Evolutionary conservation across 2,113 vertebrate genomes (phyloP).

Genomic region (Thalassoma bifasciatum): DNA sequence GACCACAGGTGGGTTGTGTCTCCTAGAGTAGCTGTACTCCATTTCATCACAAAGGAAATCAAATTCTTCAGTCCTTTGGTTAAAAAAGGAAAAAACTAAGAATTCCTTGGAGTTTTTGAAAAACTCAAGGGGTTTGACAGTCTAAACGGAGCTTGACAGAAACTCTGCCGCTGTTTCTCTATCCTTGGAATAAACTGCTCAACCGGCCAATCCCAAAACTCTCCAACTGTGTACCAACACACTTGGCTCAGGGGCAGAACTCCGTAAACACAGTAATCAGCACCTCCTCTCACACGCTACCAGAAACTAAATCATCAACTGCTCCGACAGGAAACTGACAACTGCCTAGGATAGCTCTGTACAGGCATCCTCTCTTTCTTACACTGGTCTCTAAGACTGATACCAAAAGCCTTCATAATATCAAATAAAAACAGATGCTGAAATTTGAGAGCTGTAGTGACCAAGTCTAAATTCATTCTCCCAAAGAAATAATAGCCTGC

Average conservation of each 20-base stretch:
- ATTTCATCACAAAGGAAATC: slow-evolving; percentile 50
- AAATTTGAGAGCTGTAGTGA: neutral
- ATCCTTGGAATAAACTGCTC: slow-evolving; percentile 11
- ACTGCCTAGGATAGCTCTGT: slow-evolving; percentile 19
- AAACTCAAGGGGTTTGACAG: neutral
- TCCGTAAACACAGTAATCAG: slow-evolving; percentile 24
- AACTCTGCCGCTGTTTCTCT: slow-evolving; percentile 4
- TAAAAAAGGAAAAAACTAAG: slow-evolving; percentile 11
- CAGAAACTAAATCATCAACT: slow-evolving; percentile 37
- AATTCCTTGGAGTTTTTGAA: neutral
- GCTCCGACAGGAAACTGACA: slow-evolving; percentile 35
- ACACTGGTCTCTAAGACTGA: neutral
- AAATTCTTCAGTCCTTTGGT: slow-evolving; percentile 14
- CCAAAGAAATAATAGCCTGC: neutral
- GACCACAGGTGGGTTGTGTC: slow-evolving; percentile 21
- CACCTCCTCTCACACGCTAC: slow-evolving; percentile 38
- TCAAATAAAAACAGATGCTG: slow-evolving; percentile 1
- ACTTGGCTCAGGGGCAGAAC: slow-evolving; percentile 9
- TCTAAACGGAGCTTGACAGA: neutral
- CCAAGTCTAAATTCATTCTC: neutral
- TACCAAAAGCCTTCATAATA: neutral
- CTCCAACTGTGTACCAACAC: slow-evolving; percentile 23
- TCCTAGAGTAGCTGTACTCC: slow-evolving; percentile 57
- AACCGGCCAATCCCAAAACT: slow-evolving; percentile 19
- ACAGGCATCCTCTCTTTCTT: neutral